Percentiles rank a stretch among this genome's conserved stretches.
Conservation (phyloP, 2,888 invertebrate species). For the Pseudococcus viburni region DNA sequence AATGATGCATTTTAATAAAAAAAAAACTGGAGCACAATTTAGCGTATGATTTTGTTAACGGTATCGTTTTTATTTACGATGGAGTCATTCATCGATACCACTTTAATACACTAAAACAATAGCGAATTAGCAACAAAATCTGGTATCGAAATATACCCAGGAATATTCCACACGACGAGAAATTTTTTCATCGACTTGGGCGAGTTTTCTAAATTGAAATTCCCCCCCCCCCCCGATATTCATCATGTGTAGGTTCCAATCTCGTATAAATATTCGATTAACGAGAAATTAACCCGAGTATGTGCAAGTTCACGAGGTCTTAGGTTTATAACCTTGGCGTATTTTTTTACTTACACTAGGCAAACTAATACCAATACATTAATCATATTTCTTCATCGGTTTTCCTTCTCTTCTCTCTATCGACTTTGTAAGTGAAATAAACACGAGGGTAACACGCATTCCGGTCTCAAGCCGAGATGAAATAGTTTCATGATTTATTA, state of each 20-base stretch:
- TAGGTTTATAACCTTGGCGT: conserved; percentile 20
- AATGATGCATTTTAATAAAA: neutral
- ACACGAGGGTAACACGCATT: conserved; percentile 8
- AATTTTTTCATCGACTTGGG: neutral
- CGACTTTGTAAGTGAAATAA: conserved; percentile 30
- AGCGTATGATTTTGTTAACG: neutral
- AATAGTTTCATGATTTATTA: conserved; percentile 36
- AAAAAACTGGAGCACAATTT: neutral
- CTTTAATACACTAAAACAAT: neutral
- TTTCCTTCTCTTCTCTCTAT: neutral
- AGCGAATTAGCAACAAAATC: neutral
- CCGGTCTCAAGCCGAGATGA: conserved; percentile 35
- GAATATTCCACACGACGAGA: neutral
- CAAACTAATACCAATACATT: neutral
- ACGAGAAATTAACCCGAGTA: conserved; percentile 16
- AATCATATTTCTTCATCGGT: conserved; percentile 17
- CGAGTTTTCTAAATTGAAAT: conserved; percentile 27
- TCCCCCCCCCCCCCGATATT: neutral
- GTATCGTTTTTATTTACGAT: conserved; percentile 19
- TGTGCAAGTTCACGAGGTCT: conserved; percentile 28
- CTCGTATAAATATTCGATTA: neutral
- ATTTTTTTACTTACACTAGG: neutral
- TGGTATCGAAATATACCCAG: neutral
- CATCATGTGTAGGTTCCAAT: no score
- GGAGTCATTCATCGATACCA: neutral